Evolutionary conservation across 2,888 invertebrate genomes (phyloP), one percentile per base, ranked within the genome.

Genomic region (Crioceris asparagi): DNA sequence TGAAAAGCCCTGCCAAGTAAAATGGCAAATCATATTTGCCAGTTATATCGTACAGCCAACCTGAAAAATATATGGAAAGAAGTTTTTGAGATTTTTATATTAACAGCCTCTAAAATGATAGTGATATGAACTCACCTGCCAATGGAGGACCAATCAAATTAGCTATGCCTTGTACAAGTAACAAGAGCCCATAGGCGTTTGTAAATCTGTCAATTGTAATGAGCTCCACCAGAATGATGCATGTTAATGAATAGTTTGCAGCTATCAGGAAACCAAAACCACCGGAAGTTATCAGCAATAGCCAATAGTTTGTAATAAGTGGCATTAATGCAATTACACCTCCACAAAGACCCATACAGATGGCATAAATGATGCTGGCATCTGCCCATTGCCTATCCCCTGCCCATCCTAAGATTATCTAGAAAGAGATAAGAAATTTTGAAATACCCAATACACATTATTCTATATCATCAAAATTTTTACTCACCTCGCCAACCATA

Each of bases 121-220:
- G 12, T 10, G 15, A 7, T 14, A 16, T 17, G 6, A 14, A 19
- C 59, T 67, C 60, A 88, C 93, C 93, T 54, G 85, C 91, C 15
- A 92, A 58, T 2, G 92, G 88, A 17, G 94, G 92, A 32, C 93
- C 93, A 46, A 90, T 67, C 11, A 93, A 72, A 61, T 91, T 92
- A 2, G 88, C 90, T 19, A 92, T 64, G 2, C 94, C 94, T 63
- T 93, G 91, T 15, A 88, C 84, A 33, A 93, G 69, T 56, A 91
- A 69, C 52, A 91, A 65, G 50, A 93, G 65, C 1, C 93, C 93
- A 57, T 92, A 93, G 3, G 91, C 91, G 59, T 83, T 87, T 31
- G 91, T 88, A 60, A 94, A 90, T 53, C 84, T 74, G 61, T 90
- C 88, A 48, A 93, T 63, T n/a, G 87, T 83, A 47, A 92, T 84